A percentile compares a stretch with the other conserved stretches of the same genome.
phyloP scores from a whole-genome alignment of 2,888 invertebrate species.

The Eulithis testata region DNA sequence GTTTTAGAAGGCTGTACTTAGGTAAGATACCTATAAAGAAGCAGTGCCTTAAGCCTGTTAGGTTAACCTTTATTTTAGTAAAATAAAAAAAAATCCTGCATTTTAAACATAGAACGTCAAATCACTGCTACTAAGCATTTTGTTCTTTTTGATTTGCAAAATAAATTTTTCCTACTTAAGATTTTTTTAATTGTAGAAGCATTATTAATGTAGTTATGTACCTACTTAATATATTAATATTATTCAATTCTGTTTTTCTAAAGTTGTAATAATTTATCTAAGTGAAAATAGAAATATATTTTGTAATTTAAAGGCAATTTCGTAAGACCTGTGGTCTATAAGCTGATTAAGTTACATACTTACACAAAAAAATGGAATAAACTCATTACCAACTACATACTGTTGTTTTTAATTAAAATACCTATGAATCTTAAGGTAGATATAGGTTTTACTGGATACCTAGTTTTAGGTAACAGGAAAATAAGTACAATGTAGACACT shows the following conservation, averaged over 20 bases:
- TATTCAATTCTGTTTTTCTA: constrained; percentile 2
- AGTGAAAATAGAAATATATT: constrained; percentile 11
- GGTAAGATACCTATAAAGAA: constrained; percentile 2
- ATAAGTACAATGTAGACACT: no score
- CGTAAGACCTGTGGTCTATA: constrained; percentile 81
- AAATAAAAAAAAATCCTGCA: constrained; percentile 2
- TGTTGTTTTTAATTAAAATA: constrained; percentile 13
- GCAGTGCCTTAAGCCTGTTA: not conserved
- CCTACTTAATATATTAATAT: not conserved
- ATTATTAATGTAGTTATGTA: not conserved
- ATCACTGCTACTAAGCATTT: constrained; percentile 23
- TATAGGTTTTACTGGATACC: no score
- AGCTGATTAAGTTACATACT: constrained; percentile 54
- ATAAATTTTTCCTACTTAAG: not conserved
- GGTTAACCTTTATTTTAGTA: not conserved
- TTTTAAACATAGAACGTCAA: not conserved
- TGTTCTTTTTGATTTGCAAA: constrained; percentile 2
- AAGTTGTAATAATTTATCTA: constrained; percentile 5
- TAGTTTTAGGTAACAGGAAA: no score
- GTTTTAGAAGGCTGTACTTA: constrained; percentile 44
- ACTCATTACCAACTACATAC: constrained; percentile 21
- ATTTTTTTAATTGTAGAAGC: not conserved
- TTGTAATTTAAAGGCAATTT: constrained; percentile 31
- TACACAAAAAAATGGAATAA: constrained; percentile 43
- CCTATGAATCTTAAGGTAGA: no score